Percentiles rank a stretch among this genome's conserved stretches.
Conservation (phyloP, 2,888 invertebrate species). For the Brachypalpus laphriformis region DNA sequence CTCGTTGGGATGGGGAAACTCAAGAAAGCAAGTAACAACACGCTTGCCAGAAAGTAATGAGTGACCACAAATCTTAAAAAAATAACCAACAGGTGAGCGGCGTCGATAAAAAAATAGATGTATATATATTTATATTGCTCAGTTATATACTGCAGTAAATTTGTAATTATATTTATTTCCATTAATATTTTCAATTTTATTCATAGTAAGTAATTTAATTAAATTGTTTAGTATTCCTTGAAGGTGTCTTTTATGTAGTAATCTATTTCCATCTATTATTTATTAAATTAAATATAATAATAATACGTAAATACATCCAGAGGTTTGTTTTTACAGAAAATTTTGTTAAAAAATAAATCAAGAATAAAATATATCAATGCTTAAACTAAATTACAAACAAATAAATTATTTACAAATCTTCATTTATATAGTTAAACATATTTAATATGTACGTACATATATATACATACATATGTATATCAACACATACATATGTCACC, state of each 20-base stretch:
- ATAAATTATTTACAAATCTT: slow-evolving; percentile 18
- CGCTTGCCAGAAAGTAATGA: too few species aligned
- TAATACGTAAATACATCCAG: slow-evolving; percentile 52
- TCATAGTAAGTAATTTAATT: slow-evolving; percentile 33
- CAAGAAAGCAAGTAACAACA: too few species aligned
- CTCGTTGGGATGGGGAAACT: too few species aligned
- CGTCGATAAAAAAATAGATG: too few species aligned
- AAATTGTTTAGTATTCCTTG: slow-evolving; percentile 33
- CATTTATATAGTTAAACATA: slow-evolving; percentile 21
- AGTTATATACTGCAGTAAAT: background rate
- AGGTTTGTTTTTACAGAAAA: slow-evolving; percentile 43
- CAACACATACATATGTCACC: slow-evolving; percentile 19
- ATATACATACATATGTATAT: slow-evolving; percentile 60
- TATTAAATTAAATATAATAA: slow-evolving; percentile 43
- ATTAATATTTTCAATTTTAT: slow-evolving; percentile 39
- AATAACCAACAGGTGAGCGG: too few species aligned
- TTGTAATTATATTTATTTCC: slow-evolving; percentile 49
- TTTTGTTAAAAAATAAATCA: slow-evolving; percentile 19
- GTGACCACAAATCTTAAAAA: too few species aligned
- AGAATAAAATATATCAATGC: background rate
- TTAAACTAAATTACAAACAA: slow-evolving; percentile 39
- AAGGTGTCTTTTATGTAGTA: slow-evolving; percentile 30
- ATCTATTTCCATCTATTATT: slow-evolving; percentile 32
- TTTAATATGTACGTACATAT: slow-evolving; percentile 55
- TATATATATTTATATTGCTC: too few species aligned